These are phyloP conservation scores for Pseudorectes ferrugineus DNA, from an alignment of 2,113 vertebrate genomes.

Conservation along the genomic window DNA sequence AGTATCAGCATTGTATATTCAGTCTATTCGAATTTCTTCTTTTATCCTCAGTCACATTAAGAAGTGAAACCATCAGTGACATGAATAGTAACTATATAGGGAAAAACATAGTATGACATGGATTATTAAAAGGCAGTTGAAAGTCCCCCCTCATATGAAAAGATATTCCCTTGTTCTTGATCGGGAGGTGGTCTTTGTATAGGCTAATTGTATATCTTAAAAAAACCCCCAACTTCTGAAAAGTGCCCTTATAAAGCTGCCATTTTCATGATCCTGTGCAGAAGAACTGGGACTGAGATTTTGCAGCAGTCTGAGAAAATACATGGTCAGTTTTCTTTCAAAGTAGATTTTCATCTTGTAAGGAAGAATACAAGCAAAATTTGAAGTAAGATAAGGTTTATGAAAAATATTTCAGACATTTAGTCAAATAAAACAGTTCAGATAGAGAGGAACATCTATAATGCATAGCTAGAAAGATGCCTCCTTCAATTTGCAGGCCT, in stretches of 20 bases:
- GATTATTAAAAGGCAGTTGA: not conserved
- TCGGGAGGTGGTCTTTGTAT: not conserved
- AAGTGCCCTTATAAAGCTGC: not conserved
- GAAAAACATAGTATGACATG: not conserved
- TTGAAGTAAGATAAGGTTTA: not conserved
- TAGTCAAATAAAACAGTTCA: not conserved
- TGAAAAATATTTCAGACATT: not conserved
- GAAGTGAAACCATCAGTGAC: not conserved
- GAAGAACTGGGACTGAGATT: not conserved
- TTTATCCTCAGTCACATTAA: not conserved
- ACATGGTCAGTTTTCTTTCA: not conserved
- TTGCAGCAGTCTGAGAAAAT: not conserved
- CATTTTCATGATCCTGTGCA: not conserved
- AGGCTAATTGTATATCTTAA: not conserved
- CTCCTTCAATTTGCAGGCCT: not conserved
- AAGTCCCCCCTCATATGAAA: not conserved
- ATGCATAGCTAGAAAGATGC: not conserved
- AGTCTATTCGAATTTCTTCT: slow-evolving; percentile 5
- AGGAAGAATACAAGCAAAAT: not conserved
- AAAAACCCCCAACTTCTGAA: not conserved
- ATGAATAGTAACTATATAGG: not conserved
- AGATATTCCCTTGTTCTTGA: not conserved
- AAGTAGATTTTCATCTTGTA: not conserved
- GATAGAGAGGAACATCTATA: not conserved
- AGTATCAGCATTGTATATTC: not conserved